Percentiles rank a stretch among this genome's conserved stretches.
These are phyloP conservation scores for Orius insidiosus DNA, from an alignment of 1,140 invertebrate species.

Conservation along the genomic window DNA sequence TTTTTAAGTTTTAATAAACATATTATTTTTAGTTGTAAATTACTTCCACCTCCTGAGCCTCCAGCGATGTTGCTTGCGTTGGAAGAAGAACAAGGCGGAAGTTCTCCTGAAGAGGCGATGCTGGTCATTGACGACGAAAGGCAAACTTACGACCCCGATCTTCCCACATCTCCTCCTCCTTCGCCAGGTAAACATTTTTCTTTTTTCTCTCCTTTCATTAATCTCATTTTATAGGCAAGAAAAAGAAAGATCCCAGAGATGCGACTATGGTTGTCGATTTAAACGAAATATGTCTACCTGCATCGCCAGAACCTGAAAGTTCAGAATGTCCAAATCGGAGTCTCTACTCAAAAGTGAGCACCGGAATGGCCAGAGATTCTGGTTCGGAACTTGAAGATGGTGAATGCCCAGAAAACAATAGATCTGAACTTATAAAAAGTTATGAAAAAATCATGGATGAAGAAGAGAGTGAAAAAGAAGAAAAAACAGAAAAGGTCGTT, in stretches of 20 bases:
- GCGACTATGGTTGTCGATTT: slow-evolving; percentile 13
- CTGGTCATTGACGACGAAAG: slow-evolving; percentile 40
- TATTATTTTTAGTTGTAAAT: slow-evolving; percentile 13
- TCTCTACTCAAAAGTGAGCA: slow-evolving; percentile 22
- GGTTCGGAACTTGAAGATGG: background rate
- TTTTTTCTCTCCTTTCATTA: background rate
- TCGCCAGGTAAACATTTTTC: slow-evolving; percentile 6
- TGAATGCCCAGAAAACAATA: slow-evolving; percentile 4
- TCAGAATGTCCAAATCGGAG: slow-evolving; percentile 14
- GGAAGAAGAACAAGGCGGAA: slow-evolving; percentile 26
- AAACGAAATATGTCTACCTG: slow-evolving; percentile 12
- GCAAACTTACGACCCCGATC: slow-evolving; percentile 12
- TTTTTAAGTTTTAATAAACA: background rate
- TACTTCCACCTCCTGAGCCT: slow-evolving; percentile 33
- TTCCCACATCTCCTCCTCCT: slow-evolving; percentile 12
- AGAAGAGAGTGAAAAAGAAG: slow-evolving; percentile 8
- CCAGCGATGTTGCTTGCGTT: slow-evolving; percentile 30
- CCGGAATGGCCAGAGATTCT: slow-evolving; percentile 4
- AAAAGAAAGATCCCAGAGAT: background rate
- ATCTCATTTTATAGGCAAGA: background rate
- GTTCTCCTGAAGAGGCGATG: slow-evolving; percentile 43
- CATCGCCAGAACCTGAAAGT: slow-evolving; percentile 6
- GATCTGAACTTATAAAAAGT: background rate
- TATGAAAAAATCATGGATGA: slow-evolving; percentile 4
- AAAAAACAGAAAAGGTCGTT: slow-evolving; percentile 12